Conservation (phyloP, 1,140 invertebrate species). For the Periplaneta americana region DNA sequence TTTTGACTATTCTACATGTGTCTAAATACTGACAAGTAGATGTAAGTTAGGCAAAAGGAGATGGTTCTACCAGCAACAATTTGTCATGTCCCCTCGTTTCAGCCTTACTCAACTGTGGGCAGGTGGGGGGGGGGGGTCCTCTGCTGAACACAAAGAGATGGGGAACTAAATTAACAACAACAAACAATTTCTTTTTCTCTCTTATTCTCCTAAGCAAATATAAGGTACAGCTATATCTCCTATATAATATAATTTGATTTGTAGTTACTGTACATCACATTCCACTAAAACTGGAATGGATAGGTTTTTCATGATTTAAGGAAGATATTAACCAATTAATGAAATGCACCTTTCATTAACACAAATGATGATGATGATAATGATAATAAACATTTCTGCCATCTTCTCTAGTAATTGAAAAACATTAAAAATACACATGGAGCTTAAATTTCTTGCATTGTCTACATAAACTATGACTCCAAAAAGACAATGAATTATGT, state of each 20-base stretch:
- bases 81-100: neutral
- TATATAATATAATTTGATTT: slow-evolving; percentile 11
- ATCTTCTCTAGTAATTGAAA: slow-evolving; percentile 21
- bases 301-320: slow-evolving; percentile 6
- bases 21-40: neutral
- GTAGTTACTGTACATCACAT: slow-evolving; percentile 23
- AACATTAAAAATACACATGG: slow-evolving; percentile 17
- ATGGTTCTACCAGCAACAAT: neutral
- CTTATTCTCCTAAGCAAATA: slow-evolving; percentile 16
- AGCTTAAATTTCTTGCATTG: slow-evolving; percentile 8
- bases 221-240: slow-evolving; percentile 15
- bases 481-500: slow-evolving; percentile 24
- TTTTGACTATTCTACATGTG: neutral
- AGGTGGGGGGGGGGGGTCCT: neutral
- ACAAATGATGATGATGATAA: slow-evolving; percentile 9
- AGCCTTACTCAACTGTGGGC: neutral
- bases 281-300: slow-evolving; percentile 41
- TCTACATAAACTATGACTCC: slow-evolving; percentile 20
- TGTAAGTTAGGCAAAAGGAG: neutral
- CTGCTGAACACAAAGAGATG: neutral
- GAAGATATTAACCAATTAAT: slow-evolving; percentile 17
- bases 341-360: slow-evolving; percentile 14
- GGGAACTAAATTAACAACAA: neutral
- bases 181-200: neutral
- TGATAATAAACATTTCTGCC: slow-evolving; percentile 10